phyloP scores from a whole-genome alignment of 2,888 invertebrate genomes.

The Leistus spinibarbis region DNA sequence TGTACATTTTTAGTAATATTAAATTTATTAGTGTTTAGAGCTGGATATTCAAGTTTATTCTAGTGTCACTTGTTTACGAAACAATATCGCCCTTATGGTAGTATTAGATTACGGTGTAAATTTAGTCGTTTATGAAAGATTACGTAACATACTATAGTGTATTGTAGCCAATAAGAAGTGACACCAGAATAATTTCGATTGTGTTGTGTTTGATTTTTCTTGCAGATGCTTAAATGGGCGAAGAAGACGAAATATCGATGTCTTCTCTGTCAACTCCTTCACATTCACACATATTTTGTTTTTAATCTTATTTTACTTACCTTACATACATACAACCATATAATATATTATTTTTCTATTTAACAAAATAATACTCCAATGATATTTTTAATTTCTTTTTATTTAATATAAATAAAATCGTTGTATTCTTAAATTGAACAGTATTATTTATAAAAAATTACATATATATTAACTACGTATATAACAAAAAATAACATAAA shows the following conservation, averaged over 20 bases:
- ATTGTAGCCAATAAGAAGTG: no score
- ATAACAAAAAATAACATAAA: not conserved
- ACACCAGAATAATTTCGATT: no score
- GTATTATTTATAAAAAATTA: conserved; percentile 36
- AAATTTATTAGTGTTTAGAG: not conserved
- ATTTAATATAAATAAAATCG: conserved; percentile 38
- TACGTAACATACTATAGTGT: no score
- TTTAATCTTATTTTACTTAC: conserved; percentile 8
- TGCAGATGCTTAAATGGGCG: conserved; percentile 28
- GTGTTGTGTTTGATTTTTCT: conserved; percentile 20
- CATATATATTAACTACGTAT: not conserved
- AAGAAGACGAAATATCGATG: conserved; percentile 8
- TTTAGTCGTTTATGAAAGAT: no score
- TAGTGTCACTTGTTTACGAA: no score
- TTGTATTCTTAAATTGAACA: conserved; percentile 35
- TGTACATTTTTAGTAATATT: not conserved
- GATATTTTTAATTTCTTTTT: conserved; percentile 35
- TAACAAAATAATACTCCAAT: conserved; percentile 21
- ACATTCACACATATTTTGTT: conserved; percentile 19
- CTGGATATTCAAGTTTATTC: no score
- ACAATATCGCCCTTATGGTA: no score
- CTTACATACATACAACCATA: not conserved
- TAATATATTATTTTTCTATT: not conserved
- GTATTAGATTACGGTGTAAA: no score
- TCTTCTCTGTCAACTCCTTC: conserved; percentile 5